Evolutionary conservation across 2,797 vertebrate species (phyloP).

Genomic region (Hypotaenidia okinawae): DNA sequence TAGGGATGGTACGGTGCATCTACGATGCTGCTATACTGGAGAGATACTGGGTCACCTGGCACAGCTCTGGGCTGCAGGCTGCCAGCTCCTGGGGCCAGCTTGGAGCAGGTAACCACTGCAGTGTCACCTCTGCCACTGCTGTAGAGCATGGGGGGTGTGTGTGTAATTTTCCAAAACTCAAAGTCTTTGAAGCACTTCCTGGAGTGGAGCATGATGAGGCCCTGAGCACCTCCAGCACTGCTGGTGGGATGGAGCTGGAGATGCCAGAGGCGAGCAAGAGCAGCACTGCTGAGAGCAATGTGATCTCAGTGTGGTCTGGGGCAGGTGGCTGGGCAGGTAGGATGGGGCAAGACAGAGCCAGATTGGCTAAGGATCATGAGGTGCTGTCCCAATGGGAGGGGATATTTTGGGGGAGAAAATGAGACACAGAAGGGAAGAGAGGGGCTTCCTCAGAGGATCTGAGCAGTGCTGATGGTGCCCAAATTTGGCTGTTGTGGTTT

Average conservation of each 20-base stretch:
- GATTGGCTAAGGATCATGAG: not conserved
- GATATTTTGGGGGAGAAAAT: not conserved
- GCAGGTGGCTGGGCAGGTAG: not conserved
- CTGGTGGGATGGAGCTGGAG: not conserved
- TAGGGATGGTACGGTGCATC: accelerated
- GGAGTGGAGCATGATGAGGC: not conserved
- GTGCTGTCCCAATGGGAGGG: accelerated
- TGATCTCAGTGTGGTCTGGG: not conserved
- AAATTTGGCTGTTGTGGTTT: accelerated
- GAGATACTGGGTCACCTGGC: not conserved
- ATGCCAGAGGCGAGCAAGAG: not conserved
- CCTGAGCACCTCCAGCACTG: not conserved
- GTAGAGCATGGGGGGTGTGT: not conserved
- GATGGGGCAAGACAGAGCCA: not conserved
- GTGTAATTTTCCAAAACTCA: not conserved
- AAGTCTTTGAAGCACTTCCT: not conserved
- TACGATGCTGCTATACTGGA: accelerated
- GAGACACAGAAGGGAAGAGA: not conserved
- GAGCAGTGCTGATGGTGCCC: not conserved
- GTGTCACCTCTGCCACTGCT: not conserved
- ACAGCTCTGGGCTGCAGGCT: accelerated
- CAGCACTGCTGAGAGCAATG: accelerated
- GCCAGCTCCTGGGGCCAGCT: not conserved
- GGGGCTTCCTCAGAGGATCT: not conserved
- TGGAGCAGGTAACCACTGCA: accelerated